Conservation (phyloP, 1,140 invertebrate species). For the Anastrepha ludens region DNA sequence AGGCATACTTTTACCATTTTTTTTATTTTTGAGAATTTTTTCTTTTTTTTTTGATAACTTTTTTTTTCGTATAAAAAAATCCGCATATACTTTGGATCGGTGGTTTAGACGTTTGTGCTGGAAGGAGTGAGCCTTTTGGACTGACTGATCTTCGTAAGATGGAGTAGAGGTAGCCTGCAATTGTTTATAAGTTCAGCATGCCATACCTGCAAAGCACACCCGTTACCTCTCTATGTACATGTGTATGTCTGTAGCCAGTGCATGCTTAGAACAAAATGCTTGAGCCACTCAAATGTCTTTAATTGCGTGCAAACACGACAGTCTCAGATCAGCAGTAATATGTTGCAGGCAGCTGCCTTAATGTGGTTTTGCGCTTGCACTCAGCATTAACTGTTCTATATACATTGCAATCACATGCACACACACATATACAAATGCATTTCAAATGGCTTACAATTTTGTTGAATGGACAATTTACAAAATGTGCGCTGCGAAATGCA, state of each 20-base stretch:
- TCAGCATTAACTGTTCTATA: neutral
- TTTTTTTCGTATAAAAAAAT: too few species aligned
- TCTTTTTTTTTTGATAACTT: too few species aligned
- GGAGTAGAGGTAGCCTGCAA: too few species aligned
- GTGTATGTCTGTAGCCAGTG: neutral
- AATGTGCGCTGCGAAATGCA: neutral
- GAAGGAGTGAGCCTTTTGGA: too few species aligned
- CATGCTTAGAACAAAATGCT: constrained; percentile 19
- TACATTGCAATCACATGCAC: neutral
- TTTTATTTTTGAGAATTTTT: too few species aligned
- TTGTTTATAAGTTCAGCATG: neutral
- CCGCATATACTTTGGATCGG: too few species aligned
- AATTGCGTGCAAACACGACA: constrained; percentile 26
- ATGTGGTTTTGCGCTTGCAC: neutral
- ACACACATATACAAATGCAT: neutral
- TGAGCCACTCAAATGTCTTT: neutral
- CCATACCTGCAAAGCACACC: neutral
- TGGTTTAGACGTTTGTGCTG: too few species aligned
- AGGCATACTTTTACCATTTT: too few species aligned
- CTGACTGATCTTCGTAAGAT: too few species aligned
- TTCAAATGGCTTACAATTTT: neutral
- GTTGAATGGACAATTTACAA: neutral
- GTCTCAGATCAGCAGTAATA: neutral
- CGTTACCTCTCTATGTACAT: neutral
- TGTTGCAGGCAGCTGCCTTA: neutral